These are phyloP conservation scores for Pachliopta kotzebuea DNA, from an alignment of 2,888 invertebrate genomes.

Conservation along the genomic window DNA sequence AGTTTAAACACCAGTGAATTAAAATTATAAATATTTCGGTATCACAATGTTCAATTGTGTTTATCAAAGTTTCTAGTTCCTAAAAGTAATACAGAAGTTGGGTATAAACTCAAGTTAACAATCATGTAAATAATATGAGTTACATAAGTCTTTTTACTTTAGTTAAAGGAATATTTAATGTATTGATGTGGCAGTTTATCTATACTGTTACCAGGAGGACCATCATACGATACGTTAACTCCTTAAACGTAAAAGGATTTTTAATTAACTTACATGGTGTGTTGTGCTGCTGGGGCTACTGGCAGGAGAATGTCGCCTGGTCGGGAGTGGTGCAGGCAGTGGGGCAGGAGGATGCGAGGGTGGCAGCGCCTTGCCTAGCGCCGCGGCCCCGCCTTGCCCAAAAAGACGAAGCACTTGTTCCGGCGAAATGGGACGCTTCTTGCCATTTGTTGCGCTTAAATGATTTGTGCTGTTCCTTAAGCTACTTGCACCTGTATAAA, in stretches of 20 bases:
- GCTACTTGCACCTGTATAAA: slow-evolving; percentile 57
- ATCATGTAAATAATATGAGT: too few species aligned
- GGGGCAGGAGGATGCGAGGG: slow-evolving; percentile 72
- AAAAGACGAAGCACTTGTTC: slow-evolving; percentile 88
- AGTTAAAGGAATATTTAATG: too few species aligned
- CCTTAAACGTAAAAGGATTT: not conserved
- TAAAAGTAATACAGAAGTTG: too few species aligned
- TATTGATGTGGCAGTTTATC: not conserved
- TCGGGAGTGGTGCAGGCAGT: slow-evolving; percentile 73
- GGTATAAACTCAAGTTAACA: too few species aligned
- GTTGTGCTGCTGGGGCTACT: slow-evolving; percentile 90
- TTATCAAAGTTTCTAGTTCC: too few species aligned
- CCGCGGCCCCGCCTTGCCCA: slow-evolving; percentile 76
- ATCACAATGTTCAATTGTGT: too few species aligned
- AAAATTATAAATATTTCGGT: too few species aligned
- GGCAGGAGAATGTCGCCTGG: slow-evolving; percentile 82
- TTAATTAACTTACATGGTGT: slow-evolving; percentile 80
- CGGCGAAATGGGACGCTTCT: slow-evolving; percentile 91
- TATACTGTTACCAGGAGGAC: too few species aligned
- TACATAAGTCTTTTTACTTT: too few species aligned
- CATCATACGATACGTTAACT: too few species aligned
- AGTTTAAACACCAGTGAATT: too few species aligned
- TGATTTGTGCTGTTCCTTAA: slow-evolving; percentile 73
- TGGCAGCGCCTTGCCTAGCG: slow-evolving; percentile 71
- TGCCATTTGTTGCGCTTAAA: slow-evolving; percentile 82